phyloP scores from a whole-genome alignment of 2,888 invertebrate species.

The Girardia tigrina region DNA sequence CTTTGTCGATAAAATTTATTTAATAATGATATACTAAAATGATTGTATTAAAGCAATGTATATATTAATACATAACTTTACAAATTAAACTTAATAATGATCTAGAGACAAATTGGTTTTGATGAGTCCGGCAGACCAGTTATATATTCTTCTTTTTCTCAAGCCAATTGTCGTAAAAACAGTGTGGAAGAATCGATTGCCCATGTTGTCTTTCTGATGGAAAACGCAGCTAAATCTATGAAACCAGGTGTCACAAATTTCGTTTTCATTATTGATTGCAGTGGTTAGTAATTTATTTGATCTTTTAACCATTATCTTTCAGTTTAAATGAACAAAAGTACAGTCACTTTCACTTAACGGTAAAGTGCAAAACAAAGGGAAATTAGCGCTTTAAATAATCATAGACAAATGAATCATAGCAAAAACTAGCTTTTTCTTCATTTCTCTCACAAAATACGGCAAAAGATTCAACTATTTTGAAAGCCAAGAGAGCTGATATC shows the following conservation, averaged over 20 bases:
- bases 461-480: too few species aligned
- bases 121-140: conserved; percentile 45
- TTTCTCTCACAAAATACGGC: too few species aligned
- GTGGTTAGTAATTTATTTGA: conserved; percentile 39
- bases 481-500: too few species aligned
- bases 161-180: conserved; percentile 42
- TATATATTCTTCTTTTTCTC: conserved; percentile 45
- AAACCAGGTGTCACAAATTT: conserved; percentile 41
- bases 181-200: conserved; percentile 43
- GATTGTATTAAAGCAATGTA: too few species aligned
- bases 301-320: background rate
- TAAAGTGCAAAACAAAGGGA: too few species aligned
- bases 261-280: conserved; percentile 46
- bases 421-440: too few species aligned
- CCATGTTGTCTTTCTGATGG: conserved; percentile 44
- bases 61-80: background rate
- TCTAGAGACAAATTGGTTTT: conserved; percentile 46
- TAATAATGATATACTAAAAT: too few species aligned
- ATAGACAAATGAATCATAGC: too few species aligned
- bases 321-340: too few species aligned
- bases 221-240: conserved; percentile 45
- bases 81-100: background rate
- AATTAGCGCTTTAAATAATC: too few species aligned
- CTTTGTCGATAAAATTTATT: too few species aligned
- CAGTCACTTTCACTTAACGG: too few species aligned